Base-by-base conservation (phyloP, 1,140 invertebrate genomes). In the Cardiocondyla obscurior region DNA sequence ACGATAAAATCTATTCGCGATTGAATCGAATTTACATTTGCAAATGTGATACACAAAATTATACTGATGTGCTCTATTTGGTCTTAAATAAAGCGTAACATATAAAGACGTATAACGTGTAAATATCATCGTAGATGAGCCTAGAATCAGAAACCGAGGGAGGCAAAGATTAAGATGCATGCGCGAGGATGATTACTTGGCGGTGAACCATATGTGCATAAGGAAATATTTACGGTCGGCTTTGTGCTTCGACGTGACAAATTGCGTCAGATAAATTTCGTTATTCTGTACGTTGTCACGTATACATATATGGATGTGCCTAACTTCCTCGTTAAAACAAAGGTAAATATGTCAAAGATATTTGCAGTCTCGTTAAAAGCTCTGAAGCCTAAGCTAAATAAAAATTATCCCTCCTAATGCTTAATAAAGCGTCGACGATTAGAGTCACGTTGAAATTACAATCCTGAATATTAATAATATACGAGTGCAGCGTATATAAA, bases 151-250 rank as follows among this genome's bases (percentile, higher is more conserved):
- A 14, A 14, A 49, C 44, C n/a, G 16, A 53, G 33, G 30, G 16
- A 4, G 16, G 14, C 46, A 22, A 79, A 79, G 74, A 28, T 79
- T 79, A 79, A 79, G 74, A 69, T 79, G 62, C 16, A 53, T 55
- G n/a, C 74, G 33, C 70, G 33, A 53, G 36, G 12, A 36, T 79
- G 62, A 79, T 79, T 79, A 79, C 46, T 69, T 64, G 74, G 22
- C 25, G 60, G 74, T 53, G n/a, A 79, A 79, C 62, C 30, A 60
- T 19, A 28, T 49, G 60, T 28, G 33, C 22, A 42, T 33, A 67
- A 39, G 60, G 36, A 55, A 79, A 79, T 79, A 67, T 79, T 79
- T 79, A 53, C 73, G n/a, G 25, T 53, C 33, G 46, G 62, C 62
- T 79, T 76, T 79, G 36, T 25, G 19, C 46, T 55, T 62, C 42